Base-by-base conservation (phyloP, 2,113 vertebrate species). In the Pandion haliaetus region DNA sequence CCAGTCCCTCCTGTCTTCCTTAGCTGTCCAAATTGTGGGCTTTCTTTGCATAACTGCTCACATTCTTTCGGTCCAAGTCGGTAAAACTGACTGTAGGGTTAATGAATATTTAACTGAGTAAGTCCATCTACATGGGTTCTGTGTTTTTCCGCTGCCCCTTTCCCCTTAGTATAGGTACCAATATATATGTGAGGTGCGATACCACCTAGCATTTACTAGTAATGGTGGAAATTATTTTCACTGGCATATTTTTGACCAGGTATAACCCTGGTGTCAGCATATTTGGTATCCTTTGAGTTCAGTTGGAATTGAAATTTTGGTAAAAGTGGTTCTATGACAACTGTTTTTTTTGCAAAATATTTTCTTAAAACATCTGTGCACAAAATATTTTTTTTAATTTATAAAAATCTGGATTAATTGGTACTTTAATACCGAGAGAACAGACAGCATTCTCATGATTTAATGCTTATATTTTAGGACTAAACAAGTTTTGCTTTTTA, bases 91-190 rank as follows among this genome's bases (percentile, higher is more conserved):
- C 84, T 49, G 26, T 66, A 57, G 85, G 42, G 10, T 38, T 55
- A 79, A 76, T 50, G 5, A 83, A 82, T 89, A 58, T 82, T 95
- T 66, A 83, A 26, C 13, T 42, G 8, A 54, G 34, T 77, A 73
- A 90, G 81, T 57, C 40, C 32, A 69, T 36, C 71, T 54, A 21
- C 18, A 1, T 36, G 17, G 40, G 24, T 65, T 59, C 29, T 5
- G 10, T 69, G 17, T n/a, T n/a, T 7, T 7, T 8, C 2, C 14
- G 5, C 11, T 4, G 5, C 20, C 4, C 34, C 23, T 10, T 45
- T 49, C 8, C 10, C 15, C 29, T 54, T n/a, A n/a, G 2, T 26
- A 16, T 31, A 57, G 59, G 2, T 74, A 44, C 69, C 34, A n/a
- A 1, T 70, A 6, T 9, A 3, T n/a, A 28, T 21, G 28, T 32